Evolutionary conservation across 1,140 invertebrate genomes (phyloP), one percentile per base, ranked within the genome.

Genomic region (Andricus grossulariae): DNA sequence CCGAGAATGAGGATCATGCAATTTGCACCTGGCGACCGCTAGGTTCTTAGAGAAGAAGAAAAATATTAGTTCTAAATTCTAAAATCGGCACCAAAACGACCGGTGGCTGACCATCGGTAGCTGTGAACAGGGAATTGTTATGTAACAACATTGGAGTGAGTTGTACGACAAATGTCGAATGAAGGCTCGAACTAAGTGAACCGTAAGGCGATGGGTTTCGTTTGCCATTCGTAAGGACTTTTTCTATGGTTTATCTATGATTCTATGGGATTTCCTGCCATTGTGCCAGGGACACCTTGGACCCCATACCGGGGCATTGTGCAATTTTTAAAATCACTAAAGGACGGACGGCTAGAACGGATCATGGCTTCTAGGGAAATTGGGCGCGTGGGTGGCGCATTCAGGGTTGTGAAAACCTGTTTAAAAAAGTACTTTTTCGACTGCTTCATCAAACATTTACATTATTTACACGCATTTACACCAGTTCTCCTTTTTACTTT

Each of bases 81-180:
- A 39, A 66, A 66, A 66, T 66, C 39, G 32, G 60, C 60, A 66
- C 32, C 60, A n/a, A 66, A 66, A 39, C 25, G 32, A 66, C 60
- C 60, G 39, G 60, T 66, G 60, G 60, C 81, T 88, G 76, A 80
- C 80, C 79, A 83, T 81, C 80, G 72, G 75, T 75, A 72, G 51
- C 72, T 81, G 80, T 79, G 82, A 86, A 87, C 84, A 78, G 76
- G 72, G 51, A 75, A 85, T 90, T 89, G 88, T 91, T 90, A 83
- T 90, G 89, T 90, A 91, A 90, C 88, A 89, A 89, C 84, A 88
- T 88, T 75, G 76, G 79, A 90, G 87, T 90, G 85, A 90, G 88
- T 90, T 90, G 89, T 90, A 90, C 88, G 88, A 90, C 89, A 90
- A 90, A 90, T 89, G 88, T 90, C 89, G 86, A 81, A 78, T 79